These are phyloP conservation scores for Nipponia nippon DNA, from an alignment of 2,113 vertebrate species.

Conservation along the genomic window DNA sequence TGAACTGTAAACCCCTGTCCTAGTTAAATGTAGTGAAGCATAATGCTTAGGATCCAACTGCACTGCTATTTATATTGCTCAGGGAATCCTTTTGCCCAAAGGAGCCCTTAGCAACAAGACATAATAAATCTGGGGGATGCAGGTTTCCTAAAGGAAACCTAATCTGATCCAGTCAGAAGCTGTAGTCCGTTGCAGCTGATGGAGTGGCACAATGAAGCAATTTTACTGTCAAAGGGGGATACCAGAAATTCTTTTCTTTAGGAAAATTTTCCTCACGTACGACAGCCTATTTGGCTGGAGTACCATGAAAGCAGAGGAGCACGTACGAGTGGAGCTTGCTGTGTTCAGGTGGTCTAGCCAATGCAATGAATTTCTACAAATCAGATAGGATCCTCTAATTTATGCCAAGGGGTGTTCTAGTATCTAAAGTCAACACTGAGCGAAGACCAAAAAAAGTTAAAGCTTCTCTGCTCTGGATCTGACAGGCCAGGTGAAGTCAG, in stretches of 20 bases:
- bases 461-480: background rate
- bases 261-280: background rate
- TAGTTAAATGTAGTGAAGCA: background rate
- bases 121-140: background rate
- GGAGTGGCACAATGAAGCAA: background rate
- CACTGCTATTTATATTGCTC: background rate
- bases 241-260: background rate
- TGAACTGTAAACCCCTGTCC: background rate
- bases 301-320: background rate
- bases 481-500: background rate
- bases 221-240: background rate
- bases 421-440: background rate
- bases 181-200: background rate
- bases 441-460: background rate
- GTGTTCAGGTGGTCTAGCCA: background rate
- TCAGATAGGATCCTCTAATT: background rate
- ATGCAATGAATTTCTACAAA: background rate
- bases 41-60: background rate
- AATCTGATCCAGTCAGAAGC: background rate
- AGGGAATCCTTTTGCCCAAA: background rate
- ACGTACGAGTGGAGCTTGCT: background rate
- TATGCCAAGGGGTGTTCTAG: background rate
- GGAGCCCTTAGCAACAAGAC: background rate
- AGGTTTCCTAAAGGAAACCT: background rate
- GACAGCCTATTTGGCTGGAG: background rate